A percentile compares a stretch with the other conserved stretches of the same genome.
phyloP scores from a whole-genome alignment of 2,797 vertebrate species.

The Acrocephalus scirpaceus region DNA sequence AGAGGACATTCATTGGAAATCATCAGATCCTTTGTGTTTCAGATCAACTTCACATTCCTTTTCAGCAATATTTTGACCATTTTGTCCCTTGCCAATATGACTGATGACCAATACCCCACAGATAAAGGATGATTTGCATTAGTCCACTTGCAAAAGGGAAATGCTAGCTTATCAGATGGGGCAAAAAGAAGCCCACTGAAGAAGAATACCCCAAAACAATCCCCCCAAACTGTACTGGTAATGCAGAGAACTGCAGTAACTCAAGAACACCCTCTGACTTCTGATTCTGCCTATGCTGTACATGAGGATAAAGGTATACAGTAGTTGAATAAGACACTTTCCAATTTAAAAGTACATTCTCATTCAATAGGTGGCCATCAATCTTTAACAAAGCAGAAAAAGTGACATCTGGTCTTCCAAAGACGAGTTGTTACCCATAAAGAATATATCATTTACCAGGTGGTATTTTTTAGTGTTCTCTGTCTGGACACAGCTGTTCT shows the following conservation, averaged over 20 bases:
- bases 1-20: background rate
- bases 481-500: conserved; percentile 53
- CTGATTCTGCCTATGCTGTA: background rate
- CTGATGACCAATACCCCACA: background rate
- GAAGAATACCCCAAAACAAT: background rate
- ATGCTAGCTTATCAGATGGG: background rate
- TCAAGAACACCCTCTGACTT: background rate
- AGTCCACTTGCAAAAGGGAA: background rate
- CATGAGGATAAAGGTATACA: background rate
- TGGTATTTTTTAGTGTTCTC: conserved; percentile 51
- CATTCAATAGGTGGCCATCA: conserved; percentile 4
- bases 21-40: background rate
- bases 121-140: background rate
- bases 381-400: conserved; percentile 44
- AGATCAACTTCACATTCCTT: background rate
- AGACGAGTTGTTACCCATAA: background rate
- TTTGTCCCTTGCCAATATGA: background rate
- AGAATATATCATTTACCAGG: conserved; percentile 35
- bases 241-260: background rate
- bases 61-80: background rate
- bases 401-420: background rate
- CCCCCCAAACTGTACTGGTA: background rate
- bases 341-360: conserved; percentile 23
- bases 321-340: conserved; percentile 1
- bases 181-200: background rate